phyloP scores from a whole-genome alignment of 1,140 invertebrate genomes.

The Probaryconus sp. region DNA sequence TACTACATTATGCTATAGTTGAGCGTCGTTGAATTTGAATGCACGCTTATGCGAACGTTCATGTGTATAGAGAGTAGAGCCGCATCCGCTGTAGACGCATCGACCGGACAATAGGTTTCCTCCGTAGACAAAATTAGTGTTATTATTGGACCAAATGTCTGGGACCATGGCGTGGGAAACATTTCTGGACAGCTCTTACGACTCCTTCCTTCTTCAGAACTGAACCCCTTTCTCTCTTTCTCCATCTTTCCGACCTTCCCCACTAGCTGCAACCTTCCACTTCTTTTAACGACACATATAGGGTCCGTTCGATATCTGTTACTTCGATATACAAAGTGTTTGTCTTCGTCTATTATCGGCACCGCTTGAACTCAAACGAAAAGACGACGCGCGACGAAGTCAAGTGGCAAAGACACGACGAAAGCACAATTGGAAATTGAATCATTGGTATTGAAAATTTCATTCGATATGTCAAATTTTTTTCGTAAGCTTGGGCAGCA shows the following conservation, averaged over 20 bases:
- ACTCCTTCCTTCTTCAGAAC: conserved; percentile 30
- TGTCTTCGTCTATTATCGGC: conserved; percentile 31
- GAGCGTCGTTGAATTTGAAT: conserved; percentile 17
- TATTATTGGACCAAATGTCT: conserved; percentile 78
- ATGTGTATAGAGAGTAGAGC: conserved; percentile 66
- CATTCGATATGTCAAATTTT: no score
- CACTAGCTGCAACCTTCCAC: conserved; percentile 3
- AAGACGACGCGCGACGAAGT: conserved; percentile 19
- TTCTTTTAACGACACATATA: conserved; percentile 26
- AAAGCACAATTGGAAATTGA: no score
- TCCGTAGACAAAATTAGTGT: conserved; percentile 75
- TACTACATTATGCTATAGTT: not conserved
- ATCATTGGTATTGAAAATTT: no score
- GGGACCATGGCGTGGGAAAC: conserved; percentile 71
- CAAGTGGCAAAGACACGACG: conserved; percentile 28
- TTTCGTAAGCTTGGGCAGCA: no score
- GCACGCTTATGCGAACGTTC: conserved; percentile 30
- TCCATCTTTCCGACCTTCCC: conserved; percentile 26
- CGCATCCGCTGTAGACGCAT: conserved; percentile 72
- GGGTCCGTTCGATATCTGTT: conserved; percentile 19
- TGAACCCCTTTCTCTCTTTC: conserved; percentile 41
- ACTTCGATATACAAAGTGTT: conserved; percentile 13
- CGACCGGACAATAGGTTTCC: conserved; percentile 74
- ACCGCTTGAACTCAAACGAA: conserved; percentile 19
- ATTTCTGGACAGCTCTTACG: conserved; percentile 61